Evolutionary conservation across 1,140 invertebrate genomes (phyloP).

Genomic region (Oryctes rhinoceros): DNA sequence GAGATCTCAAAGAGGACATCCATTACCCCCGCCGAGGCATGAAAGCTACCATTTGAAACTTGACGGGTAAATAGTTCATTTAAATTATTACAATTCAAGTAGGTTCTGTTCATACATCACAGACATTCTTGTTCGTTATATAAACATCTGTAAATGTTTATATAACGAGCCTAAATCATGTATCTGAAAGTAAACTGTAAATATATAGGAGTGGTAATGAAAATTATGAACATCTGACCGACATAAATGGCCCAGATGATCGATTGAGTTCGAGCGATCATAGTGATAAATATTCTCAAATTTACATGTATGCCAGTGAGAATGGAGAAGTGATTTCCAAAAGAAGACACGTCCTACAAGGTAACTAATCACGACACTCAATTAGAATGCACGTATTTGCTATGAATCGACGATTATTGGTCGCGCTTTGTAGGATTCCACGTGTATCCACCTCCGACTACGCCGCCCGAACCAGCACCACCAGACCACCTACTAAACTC

Average conservation of each 20-base stretch:
- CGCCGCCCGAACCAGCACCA: conserved; percentile 82
- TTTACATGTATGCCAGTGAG: conserved; percentile 60
- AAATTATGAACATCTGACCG: conserved; percentile 81
- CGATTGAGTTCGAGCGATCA: conserved; percentile 70
- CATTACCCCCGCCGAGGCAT: conserved; percentile 71
- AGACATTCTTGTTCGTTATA: not conserved
- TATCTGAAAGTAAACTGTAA: conserved; percentile 16
- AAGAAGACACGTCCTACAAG: conserved; percentile 53
- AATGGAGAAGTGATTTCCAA: conserved; percentile 58
- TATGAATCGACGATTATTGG: not conserved
- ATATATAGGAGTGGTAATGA: conserved; percentile 76
- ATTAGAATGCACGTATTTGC: not conserved
- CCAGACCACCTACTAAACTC: conserved; percentile 69
- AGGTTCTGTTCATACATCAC: conserved; percentile 2
- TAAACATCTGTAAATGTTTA: conserved; percentile 4
- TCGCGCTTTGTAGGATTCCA: conserved; percentile 70
- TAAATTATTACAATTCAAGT: not conserved
- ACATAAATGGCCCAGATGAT: conserved; percentile 64
- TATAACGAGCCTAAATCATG: not conserved
- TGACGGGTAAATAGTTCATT: conserved; percentile 64
- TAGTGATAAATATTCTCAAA: conserved; percentile 71
- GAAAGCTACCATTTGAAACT: conserved; percentile 75
- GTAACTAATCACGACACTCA: conserved; percentile 36
- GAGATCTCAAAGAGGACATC: conserved; percentile 61
- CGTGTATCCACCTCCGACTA: conserved; percentile 82